Conservation (phyloP, 2,888 invertebrate species). For the Caenorhabditis plicata region DNA sequence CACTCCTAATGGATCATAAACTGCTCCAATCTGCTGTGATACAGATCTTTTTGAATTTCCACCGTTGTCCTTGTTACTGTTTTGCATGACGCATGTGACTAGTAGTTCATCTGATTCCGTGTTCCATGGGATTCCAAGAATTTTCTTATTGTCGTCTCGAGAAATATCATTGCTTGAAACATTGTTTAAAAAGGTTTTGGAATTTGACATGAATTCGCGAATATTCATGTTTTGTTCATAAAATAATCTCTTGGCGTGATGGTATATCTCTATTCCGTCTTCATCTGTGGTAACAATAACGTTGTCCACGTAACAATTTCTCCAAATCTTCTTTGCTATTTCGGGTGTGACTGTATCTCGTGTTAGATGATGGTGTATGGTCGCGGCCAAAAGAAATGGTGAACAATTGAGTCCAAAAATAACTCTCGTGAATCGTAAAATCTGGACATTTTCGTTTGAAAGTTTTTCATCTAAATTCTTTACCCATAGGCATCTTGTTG, state of each 20-base stretch:
- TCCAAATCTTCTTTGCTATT: slow-evolving; percentile 8
- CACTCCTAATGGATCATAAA: slow-evolving; percentile 63
- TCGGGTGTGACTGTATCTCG: not conserved
- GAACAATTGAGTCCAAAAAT: slow-evolving; percentile 31
- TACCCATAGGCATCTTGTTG: slow-evolving; percentile 35
- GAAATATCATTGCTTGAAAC: not conserved
- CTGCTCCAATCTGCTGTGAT: slow-evolving; percentile 31
- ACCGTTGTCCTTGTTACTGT: not conserved
- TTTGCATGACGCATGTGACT: too few relatives aligned
- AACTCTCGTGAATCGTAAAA: slow-evolving; percentile 24
- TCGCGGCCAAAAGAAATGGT: slow-evolving; percentile 31
- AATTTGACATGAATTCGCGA: slow-evolving; percentile 1
- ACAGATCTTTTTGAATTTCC: not conserved
- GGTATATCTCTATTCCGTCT: not conserved
- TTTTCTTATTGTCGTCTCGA: not conserved
- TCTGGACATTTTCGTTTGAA: slow-evolving; percentile 5
- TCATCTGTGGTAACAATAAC: slow-evolving; percentile 12
- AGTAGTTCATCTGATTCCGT: not conserved
- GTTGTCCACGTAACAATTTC: slow-evolving; percentile 8
- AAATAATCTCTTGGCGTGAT: slow-evolving; percentile 1
- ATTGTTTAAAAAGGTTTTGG: not conserved
- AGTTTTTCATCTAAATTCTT: not conserved
- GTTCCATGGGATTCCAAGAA: slow-evolving; percentile 4
- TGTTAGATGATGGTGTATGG: slow-evolving; percentile 18
- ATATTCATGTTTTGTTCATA: slow-evolving; percentile 8